phyloP scores from a whole-genome alignment of 2,113 vertebrate genomes.

The Odocoileus hemionus region DNA sequence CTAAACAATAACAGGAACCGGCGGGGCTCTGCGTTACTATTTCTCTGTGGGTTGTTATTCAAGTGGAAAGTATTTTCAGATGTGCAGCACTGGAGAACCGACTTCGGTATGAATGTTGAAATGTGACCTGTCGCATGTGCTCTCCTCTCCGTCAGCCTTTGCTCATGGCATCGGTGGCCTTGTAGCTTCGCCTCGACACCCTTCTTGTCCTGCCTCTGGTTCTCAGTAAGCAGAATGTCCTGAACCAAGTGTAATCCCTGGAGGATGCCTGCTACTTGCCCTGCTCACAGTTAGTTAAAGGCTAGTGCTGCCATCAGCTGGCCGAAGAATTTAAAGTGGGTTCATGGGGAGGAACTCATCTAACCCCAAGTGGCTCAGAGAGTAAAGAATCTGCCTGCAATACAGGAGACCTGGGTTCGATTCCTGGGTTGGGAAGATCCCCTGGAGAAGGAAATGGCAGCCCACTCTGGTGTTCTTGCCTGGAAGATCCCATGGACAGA shows the following conservation, averaged over 20 bases:
- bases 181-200: not conserved
- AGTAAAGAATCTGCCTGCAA: not conserved
- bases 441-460: not conserved
- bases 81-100: not conserved
- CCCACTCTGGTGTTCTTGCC: not conserved
- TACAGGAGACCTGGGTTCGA: not conserved
- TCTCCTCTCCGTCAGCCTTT: not conserved
- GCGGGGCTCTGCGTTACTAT: not conserved
- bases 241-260: not conserved
- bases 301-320: constrained; percentile 26
- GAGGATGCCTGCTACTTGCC: not conserved
- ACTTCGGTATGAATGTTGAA: not conserved
- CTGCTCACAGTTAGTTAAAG: not conserved
- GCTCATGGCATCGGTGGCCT: not conserved
- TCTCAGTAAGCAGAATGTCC: not conserved
- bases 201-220: not conserved
- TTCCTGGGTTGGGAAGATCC: not conserved
- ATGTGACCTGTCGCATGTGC: not conserved
- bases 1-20: constrained; percentile 16
- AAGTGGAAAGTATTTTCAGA: not conserved
- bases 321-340: not conserved
- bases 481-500: not conserved
- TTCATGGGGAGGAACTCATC: not conserved
- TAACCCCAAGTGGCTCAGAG: not conserved
- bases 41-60: not conserved